Evolutionary conservation across 2,888 invertebrate species (phyloP), one percentile per base, ranked within the genome.

Genomic region (Perdita meconis): DNA sequence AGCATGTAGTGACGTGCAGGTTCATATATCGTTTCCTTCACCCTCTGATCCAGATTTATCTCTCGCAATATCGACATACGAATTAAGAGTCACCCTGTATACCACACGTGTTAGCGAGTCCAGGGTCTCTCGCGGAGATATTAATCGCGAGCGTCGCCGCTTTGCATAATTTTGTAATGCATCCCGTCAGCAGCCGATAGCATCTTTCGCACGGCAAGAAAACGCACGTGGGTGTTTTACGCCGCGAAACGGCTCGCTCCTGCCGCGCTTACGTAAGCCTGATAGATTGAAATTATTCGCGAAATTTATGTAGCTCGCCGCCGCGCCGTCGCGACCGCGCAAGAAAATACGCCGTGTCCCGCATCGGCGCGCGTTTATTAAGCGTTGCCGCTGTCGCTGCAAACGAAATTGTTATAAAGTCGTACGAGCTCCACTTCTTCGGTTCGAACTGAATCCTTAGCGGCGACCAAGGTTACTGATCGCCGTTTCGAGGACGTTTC

Each of bases 131-230:
- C 61, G 53, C 53, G n/a, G 73, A 83, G 83, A 83, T 83, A 79
- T 79, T 82, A 83, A 83, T 83, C 83, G 83, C 65, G 71, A 71
- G 66, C 67, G 81, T 69, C 82, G 73, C 68, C 80, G 79, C 60
- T 83, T 83, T 83, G 83, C 83, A 83, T 83, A 83, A 83, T 84
- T 82, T 76, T 84, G 84, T 82, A 84, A 81, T 69, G 84, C 84
- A 82, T 81, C 81, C 81, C 84, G 83, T 84, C 84, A 70, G 53
- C 71, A 60, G 38, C 16, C 70, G 83, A 84, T 83, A 83, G 64
- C 61, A 84, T 84, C 83, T 84, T 84, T 84, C 84, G 82, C 83
- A 80, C 83, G 84, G 80, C 73, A 42, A 72, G 72, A 72, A 74
- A 83, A 83, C 74, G 78, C 81, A 68, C 81, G 83, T 83, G 83